phyloP scores from a whole-genome alignment of 2,888 invertebrate species.

The Agrilus mali region DNA sequence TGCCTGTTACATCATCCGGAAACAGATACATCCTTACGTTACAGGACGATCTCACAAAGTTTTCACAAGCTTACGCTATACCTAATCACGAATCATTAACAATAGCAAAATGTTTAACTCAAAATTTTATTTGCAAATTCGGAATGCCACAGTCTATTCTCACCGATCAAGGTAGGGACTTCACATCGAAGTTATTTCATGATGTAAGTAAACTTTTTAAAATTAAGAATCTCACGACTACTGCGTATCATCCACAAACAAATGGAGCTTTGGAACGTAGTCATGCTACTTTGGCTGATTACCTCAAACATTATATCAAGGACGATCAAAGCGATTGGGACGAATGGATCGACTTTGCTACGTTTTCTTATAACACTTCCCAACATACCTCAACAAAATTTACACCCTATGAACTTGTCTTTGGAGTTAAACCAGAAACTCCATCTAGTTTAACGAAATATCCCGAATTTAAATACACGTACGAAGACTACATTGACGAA shows the following conservation, averaged over 20 bases:
- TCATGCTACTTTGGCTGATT: slow-evolving; percentile 20
- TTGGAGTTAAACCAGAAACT: slow-evolving; percentile 9
- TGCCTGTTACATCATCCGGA: slow-evolving; percentile 18
- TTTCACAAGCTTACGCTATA: slow-evolving; percentile 20
- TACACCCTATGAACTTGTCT: slow-evolving; percentile 14
- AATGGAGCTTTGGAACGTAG: too few species aligned
- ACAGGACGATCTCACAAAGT: too few species aligned
- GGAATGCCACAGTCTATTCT: slow-evolving; percentile 8
- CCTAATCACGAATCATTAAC: slow-evolving; percentile 23
- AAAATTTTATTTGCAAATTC: slow-evolving; percentile 15
- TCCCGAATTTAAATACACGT: slow-evolving; percentile 19
- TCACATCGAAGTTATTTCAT: slow-evolving; percentile 12
- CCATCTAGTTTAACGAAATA: slow-evolving; percentile 11
- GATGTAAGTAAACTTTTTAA: too few species aligned
- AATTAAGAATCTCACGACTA: too few species aligned
- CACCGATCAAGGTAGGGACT: slow-evolving; percentile 5
- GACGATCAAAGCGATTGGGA: slow-evolving; percentile 12
- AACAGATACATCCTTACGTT: slow-evolving; percentile 26
- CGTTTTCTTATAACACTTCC: slow-evolving; percentile 17
- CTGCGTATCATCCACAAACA: too few species aligned
- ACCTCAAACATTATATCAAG: slow-evolving; percentile 20
- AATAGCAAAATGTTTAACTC: slow-evolving; percentile 17
- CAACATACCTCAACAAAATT: slow-evolving; percentile 15
- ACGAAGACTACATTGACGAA: slow-evolving; percentile 16
- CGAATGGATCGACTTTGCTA: slow-evolving; percentile 11